Evolutionary conservation across 2,797 vertebrate genomes (phyloP).

Genomic region (Mormyrus hasselquistii): DNA sequence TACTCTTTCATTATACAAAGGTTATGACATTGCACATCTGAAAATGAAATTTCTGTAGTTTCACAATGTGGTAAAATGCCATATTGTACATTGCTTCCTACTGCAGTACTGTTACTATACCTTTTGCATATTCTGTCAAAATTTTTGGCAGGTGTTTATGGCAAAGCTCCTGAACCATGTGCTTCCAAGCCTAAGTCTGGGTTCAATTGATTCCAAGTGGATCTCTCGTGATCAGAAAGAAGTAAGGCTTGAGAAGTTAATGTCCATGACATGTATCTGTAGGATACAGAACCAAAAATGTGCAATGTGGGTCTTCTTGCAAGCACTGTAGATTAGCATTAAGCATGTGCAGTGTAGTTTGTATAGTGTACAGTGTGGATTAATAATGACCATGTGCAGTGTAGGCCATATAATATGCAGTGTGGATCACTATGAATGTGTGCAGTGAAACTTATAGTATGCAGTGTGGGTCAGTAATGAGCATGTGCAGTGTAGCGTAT

Average conservation of each 20-base stretch:
- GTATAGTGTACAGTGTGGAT: neutral
- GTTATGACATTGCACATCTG: neutral
- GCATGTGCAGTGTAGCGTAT: neutral
- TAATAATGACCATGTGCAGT: neutral
- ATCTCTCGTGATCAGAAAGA: conserved; percentile 81
- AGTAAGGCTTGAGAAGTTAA: conserved; percentile 44
- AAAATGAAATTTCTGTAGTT: neutral
- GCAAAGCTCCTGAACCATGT: conserved; percentile 83
- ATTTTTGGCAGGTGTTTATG: conserved; percentile 71
- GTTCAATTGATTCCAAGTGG: conserved; percentile 75
- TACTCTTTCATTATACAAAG: neutral
- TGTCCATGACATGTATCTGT: neutral
- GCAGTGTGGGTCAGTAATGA: neutral
- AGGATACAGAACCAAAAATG: neutral
- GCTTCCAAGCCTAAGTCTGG: conserved; percentile 76
- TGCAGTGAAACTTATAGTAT: neutral
- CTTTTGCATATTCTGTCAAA: neutral
- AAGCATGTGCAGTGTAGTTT: neutral
- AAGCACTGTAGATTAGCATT: neutral
- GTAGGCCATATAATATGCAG: neutral
- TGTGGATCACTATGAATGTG: neutral
- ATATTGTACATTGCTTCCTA: neutral
- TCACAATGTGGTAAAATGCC: neutral
- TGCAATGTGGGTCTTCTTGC: conserved; percentile 28
- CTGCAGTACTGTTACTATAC: neutral